Conservation (phyloP, 2,113 vertebrate genomes). For the Grantiella picta region DNA sequence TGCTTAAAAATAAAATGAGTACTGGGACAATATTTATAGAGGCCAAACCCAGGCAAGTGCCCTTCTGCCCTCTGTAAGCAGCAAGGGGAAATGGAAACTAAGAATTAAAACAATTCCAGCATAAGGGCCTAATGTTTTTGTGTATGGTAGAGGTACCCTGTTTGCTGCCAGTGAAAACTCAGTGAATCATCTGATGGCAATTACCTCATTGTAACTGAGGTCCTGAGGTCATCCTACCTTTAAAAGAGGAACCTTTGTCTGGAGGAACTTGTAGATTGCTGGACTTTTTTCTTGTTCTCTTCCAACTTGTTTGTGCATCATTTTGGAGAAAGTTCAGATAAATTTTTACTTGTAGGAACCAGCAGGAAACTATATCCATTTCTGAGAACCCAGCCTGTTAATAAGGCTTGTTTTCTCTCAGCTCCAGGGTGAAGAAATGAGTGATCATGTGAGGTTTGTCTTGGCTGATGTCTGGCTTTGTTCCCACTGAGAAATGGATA, state of each 20-base stretch:
- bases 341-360: neutral
- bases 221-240: neutral
- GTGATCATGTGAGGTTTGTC: neutral
- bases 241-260: neutral
- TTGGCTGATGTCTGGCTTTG: neutral
- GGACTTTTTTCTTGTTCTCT: neutral
- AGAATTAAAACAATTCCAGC: neutral
- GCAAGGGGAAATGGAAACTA: neutral
- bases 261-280: neutral
- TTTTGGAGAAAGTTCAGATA: neutral
- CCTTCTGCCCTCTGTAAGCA: neutral
- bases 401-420: neutral
- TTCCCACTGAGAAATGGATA: neutral
- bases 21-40: neutral
- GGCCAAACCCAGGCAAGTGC: neutral
- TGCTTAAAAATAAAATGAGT: constrained; percentile 31
- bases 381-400: neutral
- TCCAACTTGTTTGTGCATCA: neutral
- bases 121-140: neutral
- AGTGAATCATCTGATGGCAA: neutral
- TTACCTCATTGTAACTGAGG: neutral
- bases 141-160: neutral
- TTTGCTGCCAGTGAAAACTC: neutral
- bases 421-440: neutral
- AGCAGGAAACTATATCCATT: neutral